Base-by-base conservation (phyloP, 2,888 invertebrate species). In the Fragum whitleyi region DNA sequence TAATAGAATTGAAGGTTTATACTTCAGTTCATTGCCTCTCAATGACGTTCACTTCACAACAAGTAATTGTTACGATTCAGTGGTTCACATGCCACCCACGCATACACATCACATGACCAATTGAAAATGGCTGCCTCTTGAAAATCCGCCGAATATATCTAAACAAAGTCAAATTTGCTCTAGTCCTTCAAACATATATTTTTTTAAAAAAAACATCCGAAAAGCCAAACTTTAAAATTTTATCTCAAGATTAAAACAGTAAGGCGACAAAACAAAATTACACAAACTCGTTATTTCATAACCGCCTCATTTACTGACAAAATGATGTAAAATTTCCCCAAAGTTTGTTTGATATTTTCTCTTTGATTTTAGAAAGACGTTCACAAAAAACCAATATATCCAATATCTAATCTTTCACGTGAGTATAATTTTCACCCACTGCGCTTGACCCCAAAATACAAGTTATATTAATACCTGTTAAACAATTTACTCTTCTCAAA, bases 271-370 rank as follows among this genome's bases (percentile, higher is more conserved):
- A 61, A 32, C n/a, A 26, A 32, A 32, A 32, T 61, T 32, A n/a
- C 14, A 32, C 32, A 19, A 61, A 32, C 29, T 11, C 6, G n/a
- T 61, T 32, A 32, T 29, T 32, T 61, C 29, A 32, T 32, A 57
- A n/a, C 32, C 61, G 61, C 32, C 11, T 61, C 61, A 61, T 61
- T 61, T 61, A 29, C 29, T 61, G 19, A 3, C 21, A 6, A 61
- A 61, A 61, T 61, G 29, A 32, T 61, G 29, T 61, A 61, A 61
- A 61, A 61, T 2, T n/a, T 32, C 2, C 32, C 3, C 23, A 57
- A 21, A 57, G 21, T 3, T 57, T 23, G 23, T 57, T 57, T 57
- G 57, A 57, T 57, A 26, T 57, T 26, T 57, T 47, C 7, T 47
- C n/a, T 47, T 47, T 47, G 47, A 47, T 47, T 47, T 47, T 47